Evolutionary conservation across 1,140 invertebrate genomes (phyloP).

Genomic region (Panonychus citri): DNA sequence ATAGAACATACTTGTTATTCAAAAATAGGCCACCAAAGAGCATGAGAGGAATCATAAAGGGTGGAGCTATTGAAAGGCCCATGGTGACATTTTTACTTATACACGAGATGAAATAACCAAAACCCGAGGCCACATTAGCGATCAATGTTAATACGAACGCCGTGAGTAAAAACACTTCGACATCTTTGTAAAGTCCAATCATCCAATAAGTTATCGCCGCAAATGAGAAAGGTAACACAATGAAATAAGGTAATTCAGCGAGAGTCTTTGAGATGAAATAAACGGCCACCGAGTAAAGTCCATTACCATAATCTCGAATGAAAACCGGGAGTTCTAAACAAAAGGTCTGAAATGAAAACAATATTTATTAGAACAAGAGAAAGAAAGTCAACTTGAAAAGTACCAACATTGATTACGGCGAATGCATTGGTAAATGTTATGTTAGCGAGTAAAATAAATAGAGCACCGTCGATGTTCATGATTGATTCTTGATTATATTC

Average conservation of each 20-base stretch:
- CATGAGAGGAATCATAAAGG: slow-evolving; percentile 72
- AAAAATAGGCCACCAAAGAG: slow-evolving; percentile 88
- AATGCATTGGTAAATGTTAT: slow-evolving; percentile 83
- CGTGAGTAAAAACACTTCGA: slow-evolving; percentile 20
- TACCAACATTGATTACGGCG: slow-evolving; percentile 62
- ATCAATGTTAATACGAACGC: slow-evolving; percentile 19
- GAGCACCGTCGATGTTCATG: slow-evolving; percentile 80
- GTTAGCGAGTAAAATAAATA: slow-evolving; percentile 75
- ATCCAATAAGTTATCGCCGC: slow-evolving; percentile 54
- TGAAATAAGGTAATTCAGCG: slow-evolving; percentile 36
- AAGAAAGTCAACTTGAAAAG: too few species aligned
- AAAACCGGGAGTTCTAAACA: slow-evolving; percentile 75
- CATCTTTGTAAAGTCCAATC: slow-evolving; percentile 20
- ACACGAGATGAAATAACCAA: slow-evolving; percentile 64
- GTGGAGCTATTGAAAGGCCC: slow-evolving; percentile 65
- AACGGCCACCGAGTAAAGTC: slow-evolving; percentile 72
- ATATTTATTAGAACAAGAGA: too few species aligned
- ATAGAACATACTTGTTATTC: slow-evolving; percentile 45
- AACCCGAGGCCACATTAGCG: slow-evolving; percentile 24
- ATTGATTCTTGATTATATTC: slow-evolving; percentile 59
- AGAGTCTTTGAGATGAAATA: slow-evolving; percentile 74
- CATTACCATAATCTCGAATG: slow-evolving; percentile 64
- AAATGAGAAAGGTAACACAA: slow-evolving; percentile 58
- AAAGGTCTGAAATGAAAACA: too few species aligned
- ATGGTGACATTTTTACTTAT: slow-evolving; percentile 50